Percentiles rank a stretch among this genome's conserved stretches.
These are phyloP conservation scores for Graphium colonna DNA, from an alignment of 2,888 invertebrate species.

Conservation along the genomic window DNA sequence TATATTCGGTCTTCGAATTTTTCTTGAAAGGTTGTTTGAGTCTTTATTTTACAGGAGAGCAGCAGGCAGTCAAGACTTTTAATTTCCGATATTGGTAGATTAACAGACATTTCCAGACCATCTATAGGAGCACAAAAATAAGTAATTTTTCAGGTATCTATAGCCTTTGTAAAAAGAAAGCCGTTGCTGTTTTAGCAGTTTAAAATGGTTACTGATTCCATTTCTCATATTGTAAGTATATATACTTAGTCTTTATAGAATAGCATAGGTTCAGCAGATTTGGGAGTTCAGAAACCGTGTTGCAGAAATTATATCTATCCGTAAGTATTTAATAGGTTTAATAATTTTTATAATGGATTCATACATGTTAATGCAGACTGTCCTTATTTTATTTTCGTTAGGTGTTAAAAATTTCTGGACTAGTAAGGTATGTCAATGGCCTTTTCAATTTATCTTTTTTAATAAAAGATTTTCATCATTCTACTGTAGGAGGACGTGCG, in stretches of 20 bases:
- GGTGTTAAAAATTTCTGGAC: no score
- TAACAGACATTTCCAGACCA: no score
- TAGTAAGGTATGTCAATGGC: conserved; percentile 10
- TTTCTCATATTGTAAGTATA: conserved; percentile 13
- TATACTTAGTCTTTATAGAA: background rate
- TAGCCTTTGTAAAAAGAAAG: background rate
- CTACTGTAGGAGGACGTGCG: background rate
- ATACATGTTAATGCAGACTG: background rate
- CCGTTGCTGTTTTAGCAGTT: background rate
- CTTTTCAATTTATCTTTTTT: conserved; percentile 7
- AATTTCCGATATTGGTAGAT: no score
- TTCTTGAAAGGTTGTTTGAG: conserved; percentile 3
- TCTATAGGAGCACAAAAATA: background rate
- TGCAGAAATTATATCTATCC: background rate
- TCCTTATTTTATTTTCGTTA: background rate
- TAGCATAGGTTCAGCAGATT: background rate
- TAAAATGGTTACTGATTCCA: background rate
- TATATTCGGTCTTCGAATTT: conserved; percentile 2
- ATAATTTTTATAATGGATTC: background rate
- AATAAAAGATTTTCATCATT: conserved; percentile 1
- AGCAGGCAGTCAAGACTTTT: background rate
- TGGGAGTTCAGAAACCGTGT: background rate
- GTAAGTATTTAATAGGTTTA: conserved; percentile 17
- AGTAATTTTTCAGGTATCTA: background rate
- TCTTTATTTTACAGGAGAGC: background rate